phyloP scores from a whole-genome alignment of 1,140 invertebrate species.

The Archivesica marissinica region DNA sequence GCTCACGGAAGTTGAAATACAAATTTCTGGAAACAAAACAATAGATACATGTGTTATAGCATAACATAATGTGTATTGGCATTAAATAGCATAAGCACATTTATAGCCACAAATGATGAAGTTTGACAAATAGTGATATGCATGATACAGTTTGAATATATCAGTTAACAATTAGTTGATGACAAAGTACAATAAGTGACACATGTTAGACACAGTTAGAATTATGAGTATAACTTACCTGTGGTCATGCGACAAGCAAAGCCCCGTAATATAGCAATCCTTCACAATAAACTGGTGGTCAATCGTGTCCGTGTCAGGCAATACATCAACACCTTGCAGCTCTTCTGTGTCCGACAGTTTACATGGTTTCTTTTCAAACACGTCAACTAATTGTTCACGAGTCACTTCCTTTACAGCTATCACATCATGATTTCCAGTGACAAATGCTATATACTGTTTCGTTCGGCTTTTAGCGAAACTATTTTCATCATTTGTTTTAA shows the following conservation, averaged over 20 bases:
- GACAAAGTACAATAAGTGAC: too few species aligned
- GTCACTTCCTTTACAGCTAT: slow-evolving; percentile 27
- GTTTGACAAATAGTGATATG: too few species aligned
- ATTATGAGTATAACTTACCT: slow-evolving; percentile 22
- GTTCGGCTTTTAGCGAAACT: not conserved
- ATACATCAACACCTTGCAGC: not conserved
- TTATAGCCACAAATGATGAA: too few species aligned
- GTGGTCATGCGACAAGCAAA: slow-evolving; percentile 28
- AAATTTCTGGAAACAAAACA: not conserved
- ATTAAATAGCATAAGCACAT: too few species aligned
- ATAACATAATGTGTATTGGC: too few species aligned
- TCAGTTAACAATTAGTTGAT: too few species aligned
- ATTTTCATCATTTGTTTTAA: not conserved
- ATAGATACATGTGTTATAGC: too few species aligned
- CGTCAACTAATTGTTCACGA: not conserved
- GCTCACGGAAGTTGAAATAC: slow-evolving; percentile 34
- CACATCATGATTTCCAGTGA: slow-evolving; percentile 20
- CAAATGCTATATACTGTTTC: slow-evolving; percentile 24
- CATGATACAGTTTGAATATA: too few species aligned
- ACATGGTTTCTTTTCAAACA: not conserved
- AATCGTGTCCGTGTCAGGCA: not conserved
- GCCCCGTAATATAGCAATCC: slow-evolving; percentile 41
- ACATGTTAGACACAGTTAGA: not conserved
- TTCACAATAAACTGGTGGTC: not conserved
- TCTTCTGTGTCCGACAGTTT: not conserved